Evolutionary conservation across 2,113 vertebrate species (phyloP), one percentile per base, ranked within the genome.

Genomic region (Haplotaxodon microlepis): DNA sequence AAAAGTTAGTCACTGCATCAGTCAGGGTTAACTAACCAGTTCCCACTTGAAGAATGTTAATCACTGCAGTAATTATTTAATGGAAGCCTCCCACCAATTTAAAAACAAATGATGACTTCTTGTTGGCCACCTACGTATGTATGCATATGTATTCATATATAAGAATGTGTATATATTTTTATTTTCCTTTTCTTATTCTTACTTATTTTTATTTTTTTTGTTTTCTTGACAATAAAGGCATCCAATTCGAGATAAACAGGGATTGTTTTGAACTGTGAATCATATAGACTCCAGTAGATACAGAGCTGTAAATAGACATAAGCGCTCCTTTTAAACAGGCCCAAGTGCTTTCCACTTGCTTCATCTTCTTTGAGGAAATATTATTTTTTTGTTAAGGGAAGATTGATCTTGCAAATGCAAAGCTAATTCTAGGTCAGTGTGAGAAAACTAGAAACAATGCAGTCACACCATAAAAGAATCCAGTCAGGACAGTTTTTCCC

Each of bases 401-500:
- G 19, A 8, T 69, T 7, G 24, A 24, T 82, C 45, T 0, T n/a
- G 7, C 5, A 51, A 5, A 27, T 31, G 47, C 63, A 21, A 69
- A 7, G 17, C 17, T 51, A 31, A 78, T 51, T 34, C 13, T 5
- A 66, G 38, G 51, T 2, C 73, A 69, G 53, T 45, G 36, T 82
- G n/a, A 51, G 0, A 34, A 79, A 24, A 40, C n/a, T 4, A 9
- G 7, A 21, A 85, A 47, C 6, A 34, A n/a, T 31, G 11, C 45
- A 53, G 51, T 27, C 16, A 27, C 34, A 29, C 9, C n/a, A 12
- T 9, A 12, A 90, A 90, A 86, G 89, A 95, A 94, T 94, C 90
- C 56, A 36, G 93, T 87, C 71, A 4, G 91, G 86, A 87, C 82
- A 59, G 90, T 87, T 86, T 63, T 1, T 76, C 16, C 24, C 12